Evolutionary conservation across 2,888 invertebrate genomes (phyloP).

Genomic region (Eumerus sabulonum): DNA sequence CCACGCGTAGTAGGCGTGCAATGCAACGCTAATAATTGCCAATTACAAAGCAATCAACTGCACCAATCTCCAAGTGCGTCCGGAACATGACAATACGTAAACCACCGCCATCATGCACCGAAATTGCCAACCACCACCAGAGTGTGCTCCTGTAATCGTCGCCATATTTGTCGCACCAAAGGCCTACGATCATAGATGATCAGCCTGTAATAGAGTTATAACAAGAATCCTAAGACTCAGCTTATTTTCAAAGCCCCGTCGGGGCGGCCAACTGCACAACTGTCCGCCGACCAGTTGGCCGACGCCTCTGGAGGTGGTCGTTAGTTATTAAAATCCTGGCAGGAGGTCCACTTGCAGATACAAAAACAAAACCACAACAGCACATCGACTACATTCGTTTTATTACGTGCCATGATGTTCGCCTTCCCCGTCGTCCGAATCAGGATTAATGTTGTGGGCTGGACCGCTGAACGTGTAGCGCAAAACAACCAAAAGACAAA

Average conservation of each 20-base stretch:
- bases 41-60: conserved; percentile 70
- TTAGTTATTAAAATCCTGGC: conserved; percentile 65
- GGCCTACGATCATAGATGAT: conserved; percentile 42
- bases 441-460: conserved; percentile 52
- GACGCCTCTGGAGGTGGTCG: conserved; percentile 50
- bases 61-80: conserved; percentile 52
- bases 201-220: conserved; percentile 66
- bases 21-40: conserved; percentile 71
- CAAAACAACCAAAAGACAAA: background rate
- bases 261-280: too few species aligned
- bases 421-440: conserved; percentile 38
- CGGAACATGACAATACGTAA: conserved; percentile 64
- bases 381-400: conserved; percentile 39
- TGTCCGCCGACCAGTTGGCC: conserved; percentile 36
- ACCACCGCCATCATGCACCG: conserved; percentile 31
- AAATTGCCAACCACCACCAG: conserved; percentile 18
- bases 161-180: conserved; percentile 53
- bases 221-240: conserved; percentile 34
- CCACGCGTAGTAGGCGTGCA: conserved; percentile 56
- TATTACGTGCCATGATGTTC: conserved; percentile 51
- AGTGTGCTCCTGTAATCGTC: background rate
- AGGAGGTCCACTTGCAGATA: conserved; percentile 51
- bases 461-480: conserved; percentile 13
- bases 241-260: conserved; percentile 7
- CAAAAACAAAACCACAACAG: conserved; percentile 20